Conservation (phyloP, 1,140 invertebrate genomes). For the Drosophila navojoa region DNA sequence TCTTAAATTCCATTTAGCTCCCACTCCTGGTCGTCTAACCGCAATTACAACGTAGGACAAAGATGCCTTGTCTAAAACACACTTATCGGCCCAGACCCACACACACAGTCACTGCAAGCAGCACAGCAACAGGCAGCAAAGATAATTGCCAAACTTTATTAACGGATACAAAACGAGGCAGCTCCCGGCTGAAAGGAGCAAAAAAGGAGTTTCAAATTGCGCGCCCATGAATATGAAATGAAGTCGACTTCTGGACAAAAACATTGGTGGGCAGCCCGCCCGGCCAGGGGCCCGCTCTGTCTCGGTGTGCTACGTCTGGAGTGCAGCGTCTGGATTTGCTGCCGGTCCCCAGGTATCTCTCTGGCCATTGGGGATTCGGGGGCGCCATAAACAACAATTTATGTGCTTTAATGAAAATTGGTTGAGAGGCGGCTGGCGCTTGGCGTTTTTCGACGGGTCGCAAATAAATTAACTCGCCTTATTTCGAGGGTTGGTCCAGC, state of each 20-base stretch:
- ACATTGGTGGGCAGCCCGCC: not conserved
- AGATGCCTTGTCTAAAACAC: conserved; percentile 8
- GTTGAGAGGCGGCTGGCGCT: conserved; percentile 53
- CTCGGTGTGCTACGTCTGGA: conserved; percentile 13
- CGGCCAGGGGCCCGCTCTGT: not conserved
- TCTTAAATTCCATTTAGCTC: conserved; percentile 23
- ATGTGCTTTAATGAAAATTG: conserved; percentile 79
- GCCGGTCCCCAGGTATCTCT: conserved; percentile 5
- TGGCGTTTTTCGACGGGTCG: conserved; percentile 51
- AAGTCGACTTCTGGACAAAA: conserved; percentile 38
- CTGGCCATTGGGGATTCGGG: not conserved
- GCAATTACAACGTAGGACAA: conserved; percentile 8
- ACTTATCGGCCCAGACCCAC: not conserved
- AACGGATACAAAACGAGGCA: conserved; percentile 49
- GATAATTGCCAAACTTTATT: conserved; percentile 80
- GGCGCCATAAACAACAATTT: conserved; percentile 78
- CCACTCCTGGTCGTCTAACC: conserved; percentile 6
- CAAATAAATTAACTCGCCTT: conserved; percentile 68
- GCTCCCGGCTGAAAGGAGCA: not conserved
- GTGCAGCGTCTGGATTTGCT: conserved; percentile 16
- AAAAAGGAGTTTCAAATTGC: conserved; percentile 61
- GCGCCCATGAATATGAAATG: conserved; percentile 76
- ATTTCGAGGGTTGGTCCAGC: not conserved
- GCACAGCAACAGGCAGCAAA: conserved; percentile 65
- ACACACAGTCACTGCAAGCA: conserved; percentile 5